Percentiles rank a stretch among this genome's conserved stretches.
Evolutionary conservation across 35 echinoderm and acorn worm genomes (phyloP).

Genomic region (Strongylocentrotus purpuratus): DNA sequence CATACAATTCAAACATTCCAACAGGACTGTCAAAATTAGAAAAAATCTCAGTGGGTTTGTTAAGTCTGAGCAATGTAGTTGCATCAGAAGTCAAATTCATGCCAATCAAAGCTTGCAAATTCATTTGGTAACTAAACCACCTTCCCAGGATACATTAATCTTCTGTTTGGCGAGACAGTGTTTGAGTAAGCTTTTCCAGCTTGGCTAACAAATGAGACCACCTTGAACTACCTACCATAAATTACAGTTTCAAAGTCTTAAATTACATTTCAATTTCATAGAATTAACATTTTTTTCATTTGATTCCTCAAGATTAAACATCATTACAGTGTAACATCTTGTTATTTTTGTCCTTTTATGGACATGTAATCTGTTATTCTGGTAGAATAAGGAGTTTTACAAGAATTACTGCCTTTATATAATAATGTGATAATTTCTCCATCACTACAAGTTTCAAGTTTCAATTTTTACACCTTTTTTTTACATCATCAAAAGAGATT

Average conservation of each 20-base stretch:
- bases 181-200: neutral
- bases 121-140: neutral
- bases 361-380: neutral
- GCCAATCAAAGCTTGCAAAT: too few relatives aligned
- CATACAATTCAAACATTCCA: neutral
- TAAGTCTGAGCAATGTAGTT: too few relatives aligned
- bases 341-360: too few relatives aligned
- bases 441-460: neutral
- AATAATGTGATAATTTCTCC: too few relatives aligned
- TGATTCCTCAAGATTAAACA: too few relatives aligned
- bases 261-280: neutral
- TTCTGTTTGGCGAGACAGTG: neutral
- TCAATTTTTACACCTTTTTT: neutral
- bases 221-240: neutral
- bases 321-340: neutral
- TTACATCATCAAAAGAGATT: neutral
- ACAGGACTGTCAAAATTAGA: too few relatives aligned
- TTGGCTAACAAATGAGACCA: neutral
- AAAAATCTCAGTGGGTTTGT: too few relatives aligned
- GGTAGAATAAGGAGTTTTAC: neutral
- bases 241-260: neutral
- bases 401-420: neutral
- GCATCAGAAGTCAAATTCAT: too few relatives aligned
- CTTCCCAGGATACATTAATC: neutral
- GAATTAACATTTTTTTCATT: neutral